phyloP scores from a whole-genome alignment of 2,888 invertebrate genomes.

The Tipula lateralis region DNA sequence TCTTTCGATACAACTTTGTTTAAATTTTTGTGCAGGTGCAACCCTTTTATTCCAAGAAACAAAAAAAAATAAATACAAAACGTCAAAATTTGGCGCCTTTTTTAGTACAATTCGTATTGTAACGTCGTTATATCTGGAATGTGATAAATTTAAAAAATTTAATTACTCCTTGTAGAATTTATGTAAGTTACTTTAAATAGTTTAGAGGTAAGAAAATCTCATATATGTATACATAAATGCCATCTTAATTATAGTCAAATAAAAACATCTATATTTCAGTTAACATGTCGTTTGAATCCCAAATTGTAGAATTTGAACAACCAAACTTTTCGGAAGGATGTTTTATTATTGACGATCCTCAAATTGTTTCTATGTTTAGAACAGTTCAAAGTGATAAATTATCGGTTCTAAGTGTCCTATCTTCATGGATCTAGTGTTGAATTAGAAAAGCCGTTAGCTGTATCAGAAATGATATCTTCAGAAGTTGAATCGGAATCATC shows the following conservation, averaged over 20 bases:
- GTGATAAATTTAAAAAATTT: background rate
- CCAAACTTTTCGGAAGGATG: no score
- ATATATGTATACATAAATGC: background rate
- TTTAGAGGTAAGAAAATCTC: background rate
- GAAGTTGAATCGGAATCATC: background rate
- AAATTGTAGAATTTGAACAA: no score
- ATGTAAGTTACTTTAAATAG: background rate
- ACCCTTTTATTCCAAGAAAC: background rate
- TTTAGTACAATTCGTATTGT: no score
- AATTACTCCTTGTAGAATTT: background rate
- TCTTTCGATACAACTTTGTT: background rate
- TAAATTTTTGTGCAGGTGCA: background rate
- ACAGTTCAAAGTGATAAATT: no score
- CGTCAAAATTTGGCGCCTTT: no score
- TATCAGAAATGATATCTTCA: background rate
- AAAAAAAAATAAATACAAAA: no score
- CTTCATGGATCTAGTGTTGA: background rate
- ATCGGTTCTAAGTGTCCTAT: background rate
- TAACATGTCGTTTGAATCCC: background rate
- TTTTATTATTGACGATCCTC: no score
- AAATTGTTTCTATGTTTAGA: no score
- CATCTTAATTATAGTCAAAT: background rate
- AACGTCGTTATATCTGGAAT: background rate
- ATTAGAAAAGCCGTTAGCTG: background rate
- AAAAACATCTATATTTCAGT: background rate